phyloP scores from a whole-genome alignment of 1,140 invertebrate species.

The Magallana angulata region DNA sequence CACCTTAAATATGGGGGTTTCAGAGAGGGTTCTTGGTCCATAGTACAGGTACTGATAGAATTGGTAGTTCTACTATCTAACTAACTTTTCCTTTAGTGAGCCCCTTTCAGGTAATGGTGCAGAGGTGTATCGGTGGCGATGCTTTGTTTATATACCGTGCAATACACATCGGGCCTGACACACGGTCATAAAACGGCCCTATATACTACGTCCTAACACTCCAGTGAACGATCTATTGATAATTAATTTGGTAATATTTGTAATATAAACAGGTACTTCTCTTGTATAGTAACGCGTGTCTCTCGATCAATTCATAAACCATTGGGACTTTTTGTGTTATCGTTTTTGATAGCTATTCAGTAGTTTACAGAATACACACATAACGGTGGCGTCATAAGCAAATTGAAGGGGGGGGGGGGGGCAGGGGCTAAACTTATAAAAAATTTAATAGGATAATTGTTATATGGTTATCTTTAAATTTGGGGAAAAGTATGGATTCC shows the following conservation, averaged over 20 bases:
- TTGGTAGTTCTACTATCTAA: too few species aligned
- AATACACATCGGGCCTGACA: neutral
- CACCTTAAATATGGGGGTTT: neutral
- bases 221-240: neutral
- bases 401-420: neutral
- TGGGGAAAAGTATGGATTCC: neutral
- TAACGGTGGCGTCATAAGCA: too few species aligned
- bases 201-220: neutral
- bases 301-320: too few species aligned
- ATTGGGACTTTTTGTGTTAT: too few species aligned
- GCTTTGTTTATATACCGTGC: neutral
- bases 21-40: too few species aligned
- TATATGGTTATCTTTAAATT: too few species aligned
- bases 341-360: neutral
- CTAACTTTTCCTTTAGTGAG: too few species aligned
- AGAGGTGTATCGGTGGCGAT: neutral
- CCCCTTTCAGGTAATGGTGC: too few species aligned
- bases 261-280: neutral
- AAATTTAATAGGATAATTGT: neutral
- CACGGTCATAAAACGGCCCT: neutral
- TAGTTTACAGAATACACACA: neutral
- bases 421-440: neutral
- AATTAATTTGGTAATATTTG: constrained; percentile 3
- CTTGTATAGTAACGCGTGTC: too few species aligned
- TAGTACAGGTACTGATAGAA: too few species aligned